phyloP scores from a whole-genome alignment of 2,113 vertebrate species.

The Chaenocephalus aceratus region DNA sequence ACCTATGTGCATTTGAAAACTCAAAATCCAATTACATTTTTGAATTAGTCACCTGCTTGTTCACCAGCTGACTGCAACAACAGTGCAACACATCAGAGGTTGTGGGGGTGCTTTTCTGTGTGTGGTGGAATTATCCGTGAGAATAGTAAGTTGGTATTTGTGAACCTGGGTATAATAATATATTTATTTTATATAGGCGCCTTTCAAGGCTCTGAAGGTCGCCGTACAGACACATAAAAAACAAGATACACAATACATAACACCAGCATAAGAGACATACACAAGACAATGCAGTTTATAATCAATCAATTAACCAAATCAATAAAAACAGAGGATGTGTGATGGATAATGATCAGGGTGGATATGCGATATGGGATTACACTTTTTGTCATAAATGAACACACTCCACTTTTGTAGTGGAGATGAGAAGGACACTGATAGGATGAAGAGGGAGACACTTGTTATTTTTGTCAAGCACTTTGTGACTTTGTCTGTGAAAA shows the following conservation, averaged over 20 bases:
- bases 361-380: background rate
- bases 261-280: too few species aligned
- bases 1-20: constrained; percentile 32
- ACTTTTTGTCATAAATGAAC: background rate
- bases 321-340: too few species aligned
- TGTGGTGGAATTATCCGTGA: background rate
- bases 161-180: background rate
- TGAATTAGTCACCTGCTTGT: constrained; percentile 51
- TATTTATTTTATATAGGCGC: too few species aligned
- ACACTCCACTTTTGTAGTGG: background rate
- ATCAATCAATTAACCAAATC: too few species aligned
- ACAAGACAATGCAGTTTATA: too few species aligned
- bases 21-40: constrained; percentile 59
- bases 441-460: background rate
- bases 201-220: too few species aligned
- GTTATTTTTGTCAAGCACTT: too few species aligned
- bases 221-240: too few species aligned
- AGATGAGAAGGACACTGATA: background rate
- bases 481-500: too few species aligned
- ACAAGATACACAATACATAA: too few species aligned
- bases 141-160: background rate
- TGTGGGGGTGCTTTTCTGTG: background rate
- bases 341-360: too few species aligned
- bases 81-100: background rate
- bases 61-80: constrained; percentile 1